Base-by-base conservation (phyloP, 2,797 vertebrate genomes). In the Graptemys geographica region DNA sequence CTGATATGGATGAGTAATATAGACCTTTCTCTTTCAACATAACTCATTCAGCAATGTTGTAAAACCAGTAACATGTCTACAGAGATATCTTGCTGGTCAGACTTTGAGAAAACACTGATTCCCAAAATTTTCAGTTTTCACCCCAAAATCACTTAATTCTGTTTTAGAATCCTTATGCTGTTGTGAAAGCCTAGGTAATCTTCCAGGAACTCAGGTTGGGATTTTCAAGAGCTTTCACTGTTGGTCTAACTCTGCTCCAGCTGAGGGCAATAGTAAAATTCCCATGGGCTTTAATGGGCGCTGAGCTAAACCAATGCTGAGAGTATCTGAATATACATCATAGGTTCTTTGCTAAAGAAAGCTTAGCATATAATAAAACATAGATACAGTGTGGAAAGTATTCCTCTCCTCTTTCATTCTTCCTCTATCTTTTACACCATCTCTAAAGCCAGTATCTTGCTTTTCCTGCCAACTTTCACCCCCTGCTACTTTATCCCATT, bases 211-310 rank as follows among this genome's bases (percentile, higher is more conserved):
- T 23, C 62, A 37, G 27, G 44, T 53, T 23, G 33, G 86, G 41
- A 81, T 69, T 95, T 95, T 95, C 84, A 93, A 91, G 15, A 84
- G 6, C 25, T 44, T 37, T 81, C 90, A 87, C 83, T 78, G 76
- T 47, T 87, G 4, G 74, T 89, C 86, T 88, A 95, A 93, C 21
- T 13, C 28, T 90, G 65, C 78, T 8, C 78, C 80, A 96, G 16
- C 33, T 87, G 59, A 89, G 93, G 3, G 12, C 74, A 78, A 27
- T 31, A 15, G 33, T 59, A 94, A 89, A 94, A 37, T 94, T 83
- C 84, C 79, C 19, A 6, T 8, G 82, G 3, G n/a, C 90, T 62
- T 2, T 92, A 89, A 83, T 83, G 47, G 89, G 84, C 95, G 72
- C 23, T 72, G 84, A 83, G 51, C 88, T 90, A 87, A 95, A 15